These are phyloP conservation scores for Morone saxatilis DNA, from an alignment of 2,113 vertebrate species.

Conservation along the genomic window DNA sequence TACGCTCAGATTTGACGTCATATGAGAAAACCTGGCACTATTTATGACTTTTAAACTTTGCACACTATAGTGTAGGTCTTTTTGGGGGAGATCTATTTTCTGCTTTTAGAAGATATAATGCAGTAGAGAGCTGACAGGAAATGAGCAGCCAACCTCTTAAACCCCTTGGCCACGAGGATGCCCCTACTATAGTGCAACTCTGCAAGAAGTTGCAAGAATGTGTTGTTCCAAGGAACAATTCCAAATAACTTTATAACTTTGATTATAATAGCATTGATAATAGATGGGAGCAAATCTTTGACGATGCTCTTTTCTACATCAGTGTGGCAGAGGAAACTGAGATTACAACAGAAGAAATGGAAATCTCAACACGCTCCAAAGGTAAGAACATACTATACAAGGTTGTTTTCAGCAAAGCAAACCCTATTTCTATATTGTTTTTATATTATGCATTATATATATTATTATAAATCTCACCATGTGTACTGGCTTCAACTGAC, in stretches of 20 bases:
- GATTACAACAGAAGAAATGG: slow-evolving; percentile 93
- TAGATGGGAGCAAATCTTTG: not conserved
- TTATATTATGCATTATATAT: not conserved
- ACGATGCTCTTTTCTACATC: slow-evolving; percentile 68
- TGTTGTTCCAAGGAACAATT: not conserved
- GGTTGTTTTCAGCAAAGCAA: not conserved
- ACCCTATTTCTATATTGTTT: not conserved
- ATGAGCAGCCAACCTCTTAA: not conserved
- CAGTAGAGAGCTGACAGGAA: not conserved
- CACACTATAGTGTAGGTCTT: too few species aligned
- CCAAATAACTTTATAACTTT: not conserved
- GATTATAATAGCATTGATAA: not conserved
- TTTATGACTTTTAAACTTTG: not conserved
- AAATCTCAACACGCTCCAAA: slow-evolving; percentile 98
- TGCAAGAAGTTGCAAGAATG: not conserved
- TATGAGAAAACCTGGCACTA: not conserved
- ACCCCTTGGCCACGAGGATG: not conserved
- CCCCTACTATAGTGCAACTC: not conserved
- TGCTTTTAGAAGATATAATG: not conserved
- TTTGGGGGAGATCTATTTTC: not conserved
- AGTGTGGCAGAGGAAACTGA: slow-evolving; percentile 94
- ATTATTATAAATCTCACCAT: not conserved
- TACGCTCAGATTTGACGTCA: not conserved
- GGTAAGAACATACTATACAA: slow-evolving; percentile 82
- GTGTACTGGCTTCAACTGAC: not conserved